Conservation (phyloP, 1,140 invertebrate genomes). For the Drosophila pruinosa region DNA sequence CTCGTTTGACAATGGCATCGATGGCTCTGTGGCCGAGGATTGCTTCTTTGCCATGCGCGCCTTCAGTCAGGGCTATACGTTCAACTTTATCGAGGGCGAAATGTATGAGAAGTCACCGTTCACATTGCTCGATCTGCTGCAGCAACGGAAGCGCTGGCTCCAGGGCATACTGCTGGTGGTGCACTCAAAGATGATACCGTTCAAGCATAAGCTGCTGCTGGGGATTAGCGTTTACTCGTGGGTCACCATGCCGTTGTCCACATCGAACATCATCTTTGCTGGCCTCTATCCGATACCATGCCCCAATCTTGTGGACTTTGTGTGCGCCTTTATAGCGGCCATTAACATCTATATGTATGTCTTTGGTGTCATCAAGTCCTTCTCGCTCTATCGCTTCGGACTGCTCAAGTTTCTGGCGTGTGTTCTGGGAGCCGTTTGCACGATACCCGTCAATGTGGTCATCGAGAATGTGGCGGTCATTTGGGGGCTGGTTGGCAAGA, state of each 20-base stretch:
- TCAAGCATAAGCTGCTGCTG: slow-evolving; percentile 92
- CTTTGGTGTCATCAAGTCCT: slow-evolving; percentile 97
- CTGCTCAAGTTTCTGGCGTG: slow-evolving; percentile 90
- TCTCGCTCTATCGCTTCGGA: slow-evolving; percentile 94
- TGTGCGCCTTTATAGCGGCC: slow-evolving; percentile 94
- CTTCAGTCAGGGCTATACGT: slow-evolving; percentile 91
- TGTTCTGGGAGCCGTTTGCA: slow-evolving; percentile 92
- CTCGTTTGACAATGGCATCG: slow-evolving; percentile 97
- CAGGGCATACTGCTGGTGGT: slow-evolving; percentile 98
- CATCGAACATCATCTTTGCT: slow-evolving; percentile 93
- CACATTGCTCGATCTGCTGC: slow-evolving; percentile 96
- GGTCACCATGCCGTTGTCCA: slow-evolving; percentile 96
- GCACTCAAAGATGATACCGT: slow-evolving; percentile 93
- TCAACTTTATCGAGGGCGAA: slow-evolving; percentile 97
- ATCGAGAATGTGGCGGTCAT: slow-evolving; percentile 97
- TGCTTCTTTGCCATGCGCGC: slow-evolving; percentile 98
- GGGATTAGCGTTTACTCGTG: slow-evolving; percentile 96
- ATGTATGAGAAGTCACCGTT: slow-evolving; percentile 99
- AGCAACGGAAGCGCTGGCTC: slow-evolving; percentile 98
- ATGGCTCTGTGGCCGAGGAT: slow-evolving; percentile 98
- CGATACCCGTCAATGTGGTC: slow-evolving; percentile 95
- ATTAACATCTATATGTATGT: slow-evolving; percentile 98
- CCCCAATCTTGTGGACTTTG: slow-evolving; percentile 90
- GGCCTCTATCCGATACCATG: slow-evolving; percentile 94
- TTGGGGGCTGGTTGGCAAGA: slow-evolving; percentile 95